Conservation (phyloP, 2,797 vertebrate species). For the Macropus fuliginosus region DNA sequence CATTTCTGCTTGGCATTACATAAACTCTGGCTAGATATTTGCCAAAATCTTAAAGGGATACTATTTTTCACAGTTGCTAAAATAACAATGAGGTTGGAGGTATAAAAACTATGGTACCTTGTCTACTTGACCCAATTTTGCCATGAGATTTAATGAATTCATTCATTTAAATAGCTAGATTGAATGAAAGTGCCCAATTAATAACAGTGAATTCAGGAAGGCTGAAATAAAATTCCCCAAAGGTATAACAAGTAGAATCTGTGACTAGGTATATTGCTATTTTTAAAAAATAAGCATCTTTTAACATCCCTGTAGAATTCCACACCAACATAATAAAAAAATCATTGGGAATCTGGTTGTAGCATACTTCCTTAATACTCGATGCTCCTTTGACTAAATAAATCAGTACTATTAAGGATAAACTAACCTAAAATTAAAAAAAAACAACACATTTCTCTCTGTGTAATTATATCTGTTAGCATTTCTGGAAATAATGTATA, state of each 20-base stretch:
- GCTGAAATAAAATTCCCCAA: neutral
- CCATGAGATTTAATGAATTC: neutral
- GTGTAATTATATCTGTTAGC: slow-evolving; percentile 11
- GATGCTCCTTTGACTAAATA: slow-evolving; percentile 32
- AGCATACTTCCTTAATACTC: neutral
- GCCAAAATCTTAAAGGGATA: neutral
- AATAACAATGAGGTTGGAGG: neutral
- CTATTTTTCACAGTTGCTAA: neutral
- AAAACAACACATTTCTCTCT: neutral
- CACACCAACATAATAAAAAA: slow-evolving; percentile 16
- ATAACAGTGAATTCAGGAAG: neutral
- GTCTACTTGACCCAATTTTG: neutral
- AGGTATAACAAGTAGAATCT: neutral
- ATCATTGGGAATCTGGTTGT: neutral
- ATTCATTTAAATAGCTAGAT: neutral
- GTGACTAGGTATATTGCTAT: neutral
- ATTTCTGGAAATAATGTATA: slow-evolving; percentile 4
- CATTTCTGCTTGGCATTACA: neutral
- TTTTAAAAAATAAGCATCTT: slow-evolving; percentile 14
- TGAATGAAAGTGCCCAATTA: neutral
- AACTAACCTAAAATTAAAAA: slow-evolving; percentile 9
- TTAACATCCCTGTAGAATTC: neutral
- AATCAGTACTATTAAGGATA: neutral
- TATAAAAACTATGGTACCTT: neutral
- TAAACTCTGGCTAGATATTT: neutral